Conservation (phyloP, 1,140 invertebrate species). For the Musca vetustissima region DNA sequence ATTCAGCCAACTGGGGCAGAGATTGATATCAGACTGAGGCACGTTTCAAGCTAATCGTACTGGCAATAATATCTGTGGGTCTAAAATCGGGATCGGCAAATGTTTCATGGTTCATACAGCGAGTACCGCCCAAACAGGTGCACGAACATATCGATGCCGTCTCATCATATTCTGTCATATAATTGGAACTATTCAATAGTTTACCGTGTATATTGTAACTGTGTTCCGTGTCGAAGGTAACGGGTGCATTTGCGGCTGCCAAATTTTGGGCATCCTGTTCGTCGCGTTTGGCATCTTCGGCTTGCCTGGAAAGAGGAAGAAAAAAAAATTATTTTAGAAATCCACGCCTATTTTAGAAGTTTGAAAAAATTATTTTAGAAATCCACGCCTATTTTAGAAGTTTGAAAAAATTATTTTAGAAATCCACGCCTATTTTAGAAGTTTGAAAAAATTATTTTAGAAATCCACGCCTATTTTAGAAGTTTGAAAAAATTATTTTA, state of each 20-base stretch:
- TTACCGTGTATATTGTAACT: slow-evolving; percentile 50
- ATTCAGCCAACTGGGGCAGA: slow-evolving; percentile 9
- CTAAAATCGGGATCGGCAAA: slow-evolving; percentile 58
- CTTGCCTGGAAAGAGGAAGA: slow-evolving; percentile 64
- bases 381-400: too few species aligned
- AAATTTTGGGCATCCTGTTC: slow-evolving; percentile 74
- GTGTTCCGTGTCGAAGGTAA: slow-evolving; percentile 45
- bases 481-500: too few species aligned
- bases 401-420: too few species aligned
- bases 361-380: too few species aligned
- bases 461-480: too few species aligned
- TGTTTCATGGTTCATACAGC: slow-evolving; percentile 57
- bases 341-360: too few species aligned
- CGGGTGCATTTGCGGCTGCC: slow-evolving; percentile 38
- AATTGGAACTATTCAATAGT: slow-evolving; percentile 43
- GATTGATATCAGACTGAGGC: slow-evolving; percentile 48
- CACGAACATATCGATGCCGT: slow-evolving; percentile 53
- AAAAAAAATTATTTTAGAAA: too few species aligned
- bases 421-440: too few species aligned
- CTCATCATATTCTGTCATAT: slow-evolving; percentile 48
- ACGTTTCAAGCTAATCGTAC: slow-evolving; percentile 48
- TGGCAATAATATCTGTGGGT: slow-evolving; percentile 54
- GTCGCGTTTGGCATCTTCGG: slow-evolving; percentile 83
- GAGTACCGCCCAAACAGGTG: slow-evolving; percentile 51
- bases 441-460: too few species aligned